Base-by-base conservation (phyloP, 2,113 vertebrate species). In the Pitta sordida region DNA sequence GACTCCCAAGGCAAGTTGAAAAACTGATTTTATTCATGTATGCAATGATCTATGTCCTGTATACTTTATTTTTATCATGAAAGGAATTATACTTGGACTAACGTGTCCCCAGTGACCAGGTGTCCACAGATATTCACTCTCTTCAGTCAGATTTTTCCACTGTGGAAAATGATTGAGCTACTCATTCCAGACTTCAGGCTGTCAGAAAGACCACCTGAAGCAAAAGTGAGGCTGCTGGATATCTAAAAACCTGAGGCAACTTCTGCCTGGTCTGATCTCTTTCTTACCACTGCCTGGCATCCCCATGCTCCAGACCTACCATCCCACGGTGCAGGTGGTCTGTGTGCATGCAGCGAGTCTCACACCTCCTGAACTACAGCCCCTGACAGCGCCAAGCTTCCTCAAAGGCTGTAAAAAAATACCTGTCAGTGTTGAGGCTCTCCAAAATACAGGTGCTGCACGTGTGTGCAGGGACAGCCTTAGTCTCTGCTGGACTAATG, bases 311-410 rank as follows among this genome's bases (percentile, higher is more conserved):
- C 13, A 4, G 53, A 76, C 23, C 34, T 15, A 19, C 17, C 20
- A 30, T 8, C 16, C 21, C 73, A 13, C 0, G 1, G 32, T 11
- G n/a, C 73, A 21, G n/a, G 55, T 5, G 30, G 30, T 14, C 36
- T 15, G 9, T 3, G 41, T 8, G 36, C 32, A 1, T 3, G 16
- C 49, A 55, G 23, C 2, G 2, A 30, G 44, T 3, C 56, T 7
- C 39, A 39, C 43, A 32, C 13, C 58, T 77, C 44, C 52, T 34
- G 18, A 46, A 24, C 3, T 37, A 14, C 53, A 48, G 37, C 23
- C 49, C 60, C 77, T 20, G 43, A 29, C 36, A 39, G 16, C 63
- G 44, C 30, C 32, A 32, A 16, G 5, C 34, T 13, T 24, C 34
- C 37, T 11, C 48, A 16, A 13, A 29, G 52, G 48, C 62, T 62